phyloP scores from a whole-genome alignment of 2,113 vertebrate genomes.

The Syngnathoides biaculeatus region DNA sequence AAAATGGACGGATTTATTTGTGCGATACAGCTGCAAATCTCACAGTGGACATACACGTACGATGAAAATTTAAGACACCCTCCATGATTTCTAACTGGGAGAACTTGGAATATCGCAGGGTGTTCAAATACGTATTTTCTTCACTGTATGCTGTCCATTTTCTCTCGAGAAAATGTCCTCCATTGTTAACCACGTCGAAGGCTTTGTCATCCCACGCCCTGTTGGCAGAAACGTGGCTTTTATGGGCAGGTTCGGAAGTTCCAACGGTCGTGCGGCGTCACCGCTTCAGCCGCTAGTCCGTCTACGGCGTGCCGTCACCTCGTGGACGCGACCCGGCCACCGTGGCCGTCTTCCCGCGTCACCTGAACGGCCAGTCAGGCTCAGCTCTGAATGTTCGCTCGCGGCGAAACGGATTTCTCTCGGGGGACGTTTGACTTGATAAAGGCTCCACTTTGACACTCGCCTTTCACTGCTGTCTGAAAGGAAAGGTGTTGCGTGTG shows the following conservation, averaged over 20 bases:
- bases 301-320: slow-evolving; percentile 24
- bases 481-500: slow-evolving; percentile 33
- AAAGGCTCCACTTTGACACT: slow-evolving; percentile 54
- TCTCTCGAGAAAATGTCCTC: too few relatives aligned
- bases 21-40: too few relatives aligned
- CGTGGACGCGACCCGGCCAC: slow-evolving; percentile 38
- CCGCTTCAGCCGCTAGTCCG: background rate
- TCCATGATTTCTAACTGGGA: too few relatives aligned
- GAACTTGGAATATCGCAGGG: too few relatives aligned
- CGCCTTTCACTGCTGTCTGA: slow-evolving; percentile 51
- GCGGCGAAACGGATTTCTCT: slow-evolving; percentile 67
- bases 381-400: slow-evolving; percentile 45
- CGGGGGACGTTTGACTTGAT: slow-evolving; percentile 63
- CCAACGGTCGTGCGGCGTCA: too few relatives aligned
- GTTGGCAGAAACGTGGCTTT: too few relatives aligned
- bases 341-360: slow-evolving; percentile 60
- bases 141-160: too few relatives aligned
- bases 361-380: slow-evolving; percentile 44
- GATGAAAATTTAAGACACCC: too few relatives aligned
- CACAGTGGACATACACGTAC: too few relatives aligned
- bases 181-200: background rate
- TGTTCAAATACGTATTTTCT: too few relatives aligned
- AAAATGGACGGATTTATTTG: too few relatives aligned
- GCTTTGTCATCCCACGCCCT: background rate
- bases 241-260: background rate